Evolutionary conservation across 2,113 vertebrate species (phyloP).

Genomic region (Otocyon megalotis): DNA sequence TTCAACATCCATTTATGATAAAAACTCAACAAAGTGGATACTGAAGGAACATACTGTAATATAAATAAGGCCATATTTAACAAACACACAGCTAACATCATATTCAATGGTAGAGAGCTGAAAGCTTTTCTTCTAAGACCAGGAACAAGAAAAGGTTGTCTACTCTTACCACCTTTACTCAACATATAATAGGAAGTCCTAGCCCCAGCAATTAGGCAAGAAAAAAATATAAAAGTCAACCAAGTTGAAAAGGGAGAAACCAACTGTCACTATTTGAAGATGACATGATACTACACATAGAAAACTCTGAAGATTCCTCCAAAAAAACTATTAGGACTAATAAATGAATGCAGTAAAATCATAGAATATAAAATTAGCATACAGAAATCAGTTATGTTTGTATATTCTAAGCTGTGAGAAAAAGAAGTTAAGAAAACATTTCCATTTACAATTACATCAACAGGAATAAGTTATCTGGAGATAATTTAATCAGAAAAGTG

Average conservation of each 20-base stretch:
- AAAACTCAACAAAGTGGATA: background rate
- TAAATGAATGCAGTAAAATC: background rate
- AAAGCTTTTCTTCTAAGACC: background rate
- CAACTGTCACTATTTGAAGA: background rate
- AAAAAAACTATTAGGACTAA: background rate
- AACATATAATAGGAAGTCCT: background rate
- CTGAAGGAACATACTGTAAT: background rate
- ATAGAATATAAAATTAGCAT: background rate
- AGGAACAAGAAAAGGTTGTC: background rate
- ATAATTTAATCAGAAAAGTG: background rate
- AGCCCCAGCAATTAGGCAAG: background rate
- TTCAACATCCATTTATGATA: background rate
- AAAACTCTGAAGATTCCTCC: no score
- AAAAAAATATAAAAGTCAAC: background rate
- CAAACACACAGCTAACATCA: background rate
- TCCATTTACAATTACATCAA: background rate
- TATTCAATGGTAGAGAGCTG: background rate
- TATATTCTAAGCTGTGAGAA: background rate
- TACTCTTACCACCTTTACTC: background rate
- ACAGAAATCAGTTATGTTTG: background rate
- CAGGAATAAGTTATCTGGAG: background rate
- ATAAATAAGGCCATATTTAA: background rate
- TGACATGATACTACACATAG: background rate
- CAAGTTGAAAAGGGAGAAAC: background rate
- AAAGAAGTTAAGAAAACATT: background rate